Evolutionary conservation across 2,113 vertebrate species (phyloP), one percentile per base, ranked within the genome.

Genomic region (Marmota flaviventris): DNA sequence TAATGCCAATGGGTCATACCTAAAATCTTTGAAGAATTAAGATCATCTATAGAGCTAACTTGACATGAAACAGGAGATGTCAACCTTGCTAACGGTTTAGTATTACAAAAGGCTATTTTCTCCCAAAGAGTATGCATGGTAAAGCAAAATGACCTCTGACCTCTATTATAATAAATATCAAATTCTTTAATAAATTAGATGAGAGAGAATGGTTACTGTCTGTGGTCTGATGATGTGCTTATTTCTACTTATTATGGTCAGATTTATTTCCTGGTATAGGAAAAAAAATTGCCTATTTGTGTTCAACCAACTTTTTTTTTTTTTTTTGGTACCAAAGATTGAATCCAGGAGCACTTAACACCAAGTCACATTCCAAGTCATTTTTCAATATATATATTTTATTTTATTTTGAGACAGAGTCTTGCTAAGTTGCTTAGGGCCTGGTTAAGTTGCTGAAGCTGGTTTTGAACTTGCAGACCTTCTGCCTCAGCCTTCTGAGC

Each of bases 81-180:
- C 48, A 70, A 51, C 92, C 11, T 58, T 95, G 17, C 24, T 86
- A 37, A 75, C 70, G n/a, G n/a, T 93, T 93, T 92, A 67, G 25
- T 92, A 58, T 51, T 65, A 69, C 39, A 89, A 82, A 79, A 95
- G 20, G 17, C 29, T 48, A 85, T 73, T 88, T 83, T 65, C 56
- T 87, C 81, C 67, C 77, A 61, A 92, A 87, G 8, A 42, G 25
- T 91, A 17, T 77, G 11, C 48, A 25, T 37, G n/a, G 2, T 61
- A 42, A 83, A n/a, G 88, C 45, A 58, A 97, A 97, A 58, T 97
- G 37, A 48, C 2, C 20, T 58, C 56, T 63, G 24, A 58, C 10
- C 8, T 77, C 65, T 76, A 18, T 65, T 79, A 27, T 39, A 77
- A 61, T 83, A 69, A 83, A 56, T 86, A 70, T 45, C 83, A 95